Evolutionary conservation across 2,113 vertebrate species (phyloP).

Genomic region (Rissa tridactyla): DNA sequence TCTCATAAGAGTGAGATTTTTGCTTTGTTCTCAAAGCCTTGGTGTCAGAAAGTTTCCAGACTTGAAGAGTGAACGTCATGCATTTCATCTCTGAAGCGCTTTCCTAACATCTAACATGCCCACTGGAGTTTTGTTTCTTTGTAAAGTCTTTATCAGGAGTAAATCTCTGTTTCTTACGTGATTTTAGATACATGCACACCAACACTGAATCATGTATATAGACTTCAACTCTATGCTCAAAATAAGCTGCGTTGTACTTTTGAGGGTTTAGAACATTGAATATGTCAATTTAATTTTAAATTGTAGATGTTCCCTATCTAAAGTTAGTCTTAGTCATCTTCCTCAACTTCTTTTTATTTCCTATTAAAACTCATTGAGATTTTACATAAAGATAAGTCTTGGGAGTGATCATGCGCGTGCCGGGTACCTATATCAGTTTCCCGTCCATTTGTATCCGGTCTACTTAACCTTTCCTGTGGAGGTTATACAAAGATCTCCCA

Average conservation of each 20-base stretch:
- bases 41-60: background rate
- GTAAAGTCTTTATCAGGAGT: background rate
- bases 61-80: background rate
- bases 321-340: background rate
- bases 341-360: background rate
- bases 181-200: background rate
- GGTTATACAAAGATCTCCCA: background rate
- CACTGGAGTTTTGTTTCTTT: background rate
- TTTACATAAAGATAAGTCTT: background rate
- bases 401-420: background rate
- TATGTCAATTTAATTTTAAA: background rate
- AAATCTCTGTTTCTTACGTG: background rate
- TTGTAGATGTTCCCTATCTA: background rate
- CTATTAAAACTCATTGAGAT: background rate
- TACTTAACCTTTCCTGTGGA: background rate
- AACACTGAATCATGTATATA: background rate
- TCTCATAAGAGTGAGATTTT: background rate
- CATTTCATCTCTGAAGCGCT: background rate
- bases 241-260: background rate
- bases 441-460: background rate
- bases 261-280: background rate
- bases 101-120: background rate
- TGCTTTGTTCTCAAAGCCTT: background rate
- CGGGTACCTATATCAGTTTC: background rate
- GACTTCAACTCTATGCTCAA: background rate